Conservation (phyloP, 2,888 invertebrate genomes). For the Xestia rhomboidea region DNA sequence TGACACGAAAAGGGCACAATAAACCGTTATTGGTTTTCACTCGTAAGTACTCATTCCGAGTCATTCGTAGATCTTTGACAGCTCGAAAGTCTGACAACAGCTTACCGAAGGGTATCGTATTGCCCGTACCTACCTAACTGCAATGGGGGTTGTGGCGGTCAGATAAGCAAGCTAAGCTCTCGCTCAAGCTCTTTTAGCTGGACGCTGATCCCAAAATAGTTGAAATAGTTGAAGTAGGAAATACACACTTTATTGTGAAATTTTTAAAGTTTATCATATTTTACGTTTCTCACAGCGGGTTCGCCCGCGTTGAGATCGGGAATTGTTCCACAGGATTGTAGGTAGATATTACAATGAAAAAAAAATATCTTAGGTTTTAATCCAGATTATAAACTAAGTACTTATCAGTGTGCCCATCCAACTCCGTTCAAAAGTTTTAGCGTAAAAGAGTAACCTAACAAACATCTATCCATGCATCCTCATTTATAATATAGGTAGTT, state of each 20-base stretch:
- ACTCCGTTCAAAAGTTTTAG: neutral
- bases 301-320: too few relatives aligned
- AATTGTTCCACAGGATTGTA: neutral
- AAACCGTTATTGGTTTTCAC: neutral
- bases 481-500: neutral
- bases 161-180: accelerated
- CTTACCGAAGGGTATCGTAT: neutral
- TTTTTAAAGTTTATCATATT: neutral
- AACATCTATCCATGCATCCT: neutral
- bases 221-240: too few relatives aligned
- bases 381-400: too few relatives aligned
- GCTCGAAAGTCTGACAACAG: neutral
- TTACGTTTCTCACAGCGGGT: neutral
- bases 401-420: neutral
- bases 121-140: neutral
- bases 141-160: neutral
- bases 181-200: neutral
- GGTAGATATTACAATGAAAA: too few relatives aligned
- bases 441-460: too few relatives aligned
- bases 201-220: neutral
- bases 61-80: neutral
- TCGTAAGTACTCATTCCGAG: neutral
- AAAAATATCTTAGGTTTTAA: too few relatives aligned
- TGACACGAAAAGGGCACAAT: neutral
- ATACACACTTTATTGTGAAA: too few relatives aligned